Evolutionary conservation across 2,797 vertebrate genomes (phyloP), one percentile per base, ranked within the genome.

Genomic region (Clangula hyemalis): DNA sequence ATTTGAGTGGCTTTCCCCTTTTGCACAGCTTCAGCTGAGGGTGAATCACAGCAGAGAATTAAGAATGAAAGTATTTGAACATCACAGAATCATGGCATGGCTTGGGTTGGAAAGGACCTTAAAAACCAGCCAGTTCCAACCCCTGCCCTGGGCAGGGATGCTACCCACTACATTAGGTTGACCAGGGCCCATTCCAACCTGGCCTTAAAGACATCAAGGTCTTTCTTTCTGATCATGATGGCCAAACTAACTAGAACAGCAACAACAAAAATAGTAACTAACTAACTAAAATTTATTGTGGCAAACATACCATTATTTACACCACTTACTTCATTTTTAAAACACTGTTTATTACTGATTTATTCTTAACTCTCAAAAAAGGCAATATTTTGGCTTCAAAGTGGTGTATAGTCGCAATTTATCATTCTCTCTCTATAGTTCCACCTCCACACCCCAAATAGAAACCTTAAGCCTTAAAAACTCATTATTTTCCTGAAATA

Each of bases 21-120:
- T 77, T 83, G 78, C 2, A 0, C 61, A 90, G 70, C 82, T 86
- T 94, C 93, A 93, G 80, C 88, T 94, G 90, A 94, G 83, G 13
- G 54, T 94, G 93, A 95, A 92, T 94, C 94, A 92, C 2, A 79
- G 65, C 38, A 83, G 41, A 83, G 54, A 90, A 90, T 74, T 89
- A 93, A 87, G 72, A 93, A 87, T 43, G 45, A 92, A 76, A 88
- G 92, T 53, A 85, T 39, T 19, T 83, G 36, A 91, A 68, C 36
- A 56, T 16, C 51, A 28, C 51, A 53, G 8, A 53, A 53, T 16
- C 25, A 28, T 16, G 14, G 51, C 27, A 53, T 27, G 51, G 51
- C 14, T 53, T 53, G 51, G 13, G 51, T 53, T 53, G 51, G 25
- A 53, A 53, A 28, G 51, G 51, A 53, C 51, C 51, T 27, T 53